phyloP scores from a whole-genome alignment of 2,888 invertebrate genomes.

The Lochmaea capreae region DNA sequence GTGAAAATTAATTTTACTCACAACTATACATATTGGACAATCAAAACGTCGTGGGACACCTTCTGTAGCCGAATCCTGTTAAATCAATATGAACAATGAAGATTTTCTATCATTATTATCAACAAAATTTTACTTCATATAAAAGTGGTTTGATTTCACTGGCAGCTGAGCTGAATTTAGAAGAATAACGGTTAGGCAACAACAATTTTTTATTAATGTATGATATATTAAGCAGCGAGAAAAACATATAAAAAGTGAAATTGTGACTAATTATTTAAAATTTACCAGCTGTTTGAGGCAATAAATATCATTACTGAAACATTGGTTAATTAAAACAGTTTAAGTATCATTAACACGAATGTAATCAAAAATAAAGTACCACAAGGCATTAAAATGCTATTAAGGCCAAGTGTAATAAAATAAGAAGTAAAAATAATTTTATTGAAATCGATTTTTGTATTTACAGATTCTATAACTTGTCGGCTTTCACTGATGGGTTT shows the following conservation, averaged over 20 bases:
- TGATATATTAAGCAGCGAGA: not conserved
- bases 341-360: not conserved
- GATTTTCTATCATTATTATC: too few species aligned
- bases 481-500: too few species aligned
- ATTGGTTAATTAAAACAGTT: not conserved
- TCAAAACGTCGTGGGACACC: too few species aligned
- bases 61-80: too few species aligned
- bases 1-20: too few species aligned
- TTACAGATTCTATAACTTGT: too few species aligned
- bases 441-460: too few species aligned
- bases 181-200: not conserved
- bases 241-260: not conserved
- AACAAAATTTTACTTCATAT: too few species aligned
- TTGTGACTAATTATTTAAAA: not conserved
- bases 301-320: not conserved
- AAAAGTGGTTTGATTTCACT: conserved; percentile 5
- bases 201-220: not conserved
- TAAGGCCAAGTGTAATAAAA: not conserved
- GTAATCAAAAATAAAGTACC: not conserved
- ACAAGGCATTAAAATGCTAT: not conserved
- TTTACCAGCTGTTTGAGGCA: not conserved
- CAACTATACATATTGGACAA: too few species aligned
- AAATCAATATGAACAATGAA: too few species aligned
- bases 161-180: conserved; percentile 4
- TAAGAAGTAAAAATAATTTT: not conserved